These are phyloP conservation scores for Zosterops borbonicus DNA, from an alignment of 2,113 vertebrate species.

Conservation along the genomic window DNA sequence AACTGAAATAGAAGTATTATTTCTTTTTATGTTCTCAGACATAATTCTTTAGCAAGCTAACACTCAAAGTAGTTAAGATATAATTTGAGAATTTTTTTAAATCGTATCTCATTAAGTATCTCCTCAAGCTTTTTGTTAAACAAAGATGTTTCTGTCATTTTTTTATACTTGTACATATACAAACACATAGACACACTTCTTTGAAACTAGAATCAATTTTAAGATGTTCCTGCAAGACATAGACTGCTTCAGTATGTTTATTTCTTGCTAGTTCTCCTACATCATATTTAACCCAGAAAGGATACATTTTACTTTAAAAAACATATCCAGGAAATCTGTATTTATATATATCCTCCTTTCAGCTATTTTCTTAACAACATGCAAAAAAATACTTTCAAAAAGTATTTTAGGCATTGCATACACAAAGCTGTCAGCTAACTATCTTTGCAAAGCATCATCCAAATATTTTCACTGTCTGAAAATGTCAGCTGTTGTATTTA, in stretches of 20 bases:
- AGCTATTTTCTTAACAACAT: not conserved
- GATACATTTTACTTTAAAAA: not conserved
- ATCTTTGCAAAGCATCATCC: not conserved
- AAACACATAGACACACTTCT: not conserved
- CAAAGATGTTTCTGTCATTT: not conserved
- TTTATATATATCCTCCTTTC: not conserved
- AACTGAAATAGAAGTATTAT: not conserved
- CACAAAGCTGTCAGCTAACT: not conserved
- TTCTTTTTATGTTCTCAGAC: not conserved
- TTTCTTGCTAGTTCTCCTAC: not conserved
- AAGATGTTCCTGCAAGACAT: not conserved
- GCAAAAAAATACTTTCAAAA: not conserved
- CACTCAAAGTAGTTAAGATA: not conserved
- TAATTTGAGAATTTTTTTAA: not conserved
- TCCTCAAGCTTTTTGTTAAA: not conserved
- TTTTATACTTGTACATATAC: not conserved
- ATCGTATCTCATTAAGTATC: not conserved
- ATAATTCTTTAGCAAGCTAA: not conserved
- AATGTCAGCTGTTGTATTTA: not conserved
- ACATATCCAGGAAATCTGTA: not conserved
- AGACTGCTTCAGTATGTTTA: not conserved
- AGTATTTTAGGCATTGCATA: not conserved
- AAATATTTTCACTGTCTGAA: not conserved
- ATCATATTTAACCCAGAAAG: not conserved
- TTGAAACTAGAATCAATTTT: not conserved